A percentile compares a stretch with the other conserved stretches of the same genome.
phyloP scores from a whole-genome alignment of 1,140 invertebrate species.

The Ips nitidus region DNA sequence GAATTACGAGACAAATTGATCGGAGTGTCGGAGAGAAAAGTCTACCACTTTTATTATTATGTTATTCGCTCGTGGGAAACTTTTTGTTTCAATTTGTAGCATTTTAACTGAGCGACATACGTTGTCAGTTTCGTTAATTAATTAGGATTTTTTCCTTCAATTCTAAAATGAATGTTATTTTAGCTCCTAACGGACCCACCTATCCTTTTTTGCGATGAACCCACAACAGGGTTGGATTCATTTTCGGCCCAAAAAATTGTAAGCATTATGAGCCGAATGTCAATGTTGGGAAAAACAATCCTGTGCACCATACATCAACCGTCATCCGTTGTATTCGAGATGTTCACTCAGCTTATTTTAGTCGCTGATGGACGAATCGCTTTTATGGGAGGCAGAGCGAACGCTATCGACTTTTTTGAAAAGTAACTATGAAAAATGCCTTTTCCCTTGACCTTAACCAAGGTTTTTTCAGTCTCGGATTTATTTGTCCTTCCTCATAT shows the following conservation, averaged over 20 bases:
- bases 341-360: conserved; percentile 85
- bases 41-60: background rate
- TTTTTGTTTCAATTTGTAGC: no score
- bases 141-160: background rate
- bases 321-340: conserved; percentile 85
- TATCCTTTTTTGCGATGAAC: conserved; percentile 94
- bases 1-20: conserved; percentile 16
- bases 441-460: background rate
- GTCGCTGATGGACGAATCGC: conserved; percentile 88
- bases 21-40: conserved; percentile 8
- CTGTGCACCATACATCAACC: conserved; percentile 97
- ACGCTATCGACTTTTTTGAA: conserved; percentile 79
- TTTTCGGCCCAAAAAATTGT: conserved; percentile 89
- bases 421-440: conserved; percentile 54
- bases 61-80: no score
- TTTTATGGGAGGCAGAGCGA: conserved; percentile 75
- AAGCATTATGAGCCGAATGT: conserved; percentile 68
- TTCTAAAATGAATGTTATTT: background rate
- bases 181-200: conserved; percentile 89
- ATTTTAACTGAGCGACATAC: no score
- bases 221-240: conserved; percentile 91
- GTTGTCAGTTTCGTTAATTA: no score
- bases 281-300: conserved; percentile 76
- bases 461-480: conserved; percentile 64
- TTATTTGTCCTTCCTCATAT: conserved; percentile 77